Conservation (phyloP, 2,113 vertebrate genomes). For the Callionymus lyra region DNA sequence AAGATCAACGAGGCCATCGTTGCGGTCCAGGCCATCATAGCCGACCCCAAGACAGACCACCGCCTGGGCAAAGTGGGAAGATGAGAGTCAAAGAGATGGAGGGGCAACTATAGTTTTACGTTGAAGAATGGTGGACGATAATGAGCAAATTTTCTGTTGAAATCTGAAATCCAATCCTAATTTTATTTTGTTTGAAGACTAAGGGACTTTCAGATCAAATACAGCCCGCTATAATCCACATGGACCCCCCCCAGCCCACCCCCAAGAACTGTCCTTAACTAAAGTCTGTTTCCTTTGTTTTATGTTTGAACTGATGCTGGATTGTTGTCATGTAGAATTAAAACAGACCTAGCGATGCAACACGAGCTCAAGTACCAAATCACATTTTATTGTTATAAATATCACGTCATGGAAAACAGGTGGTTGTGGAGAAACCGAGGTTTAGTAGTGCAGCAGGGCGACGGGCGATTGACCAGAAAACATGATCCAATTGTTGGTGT, state of each 20-base stretch:
- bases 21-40: conserved; percentile 93
- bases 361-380: conserved; percentile 34
- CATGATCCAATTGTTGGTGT: neutral
- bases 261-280: too few relatives aligned
- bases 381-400: conserved; percentile 72
- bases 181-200: too few relatives aligned
- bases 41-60: conserved; percentile 96
- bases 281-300: too few relatives aligned
- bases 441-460: conserved; percentile 26
- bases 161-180: too few relatives aligned
- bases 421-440: conserved; percentile 27
- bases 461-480: neutral
- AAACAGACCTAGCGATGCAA: too few relatives aligned
- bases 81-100: conserved; percentile 59
- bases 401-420: conserved; percentile 57
- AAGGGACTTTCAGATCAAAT: too few relatives aligned
- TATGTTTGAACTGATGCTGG: too few relatives aligned
- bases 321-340: too few relatives aligned
- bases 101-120: neutral
- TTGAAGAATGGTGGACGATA: too few relatives aligned
- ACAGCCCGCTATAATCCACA: too few relatives aligned
- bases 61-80: conserved; percentile 95
- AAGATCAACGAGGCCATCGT: conserved; percentile 96
- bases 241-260: too few relatives aligned
- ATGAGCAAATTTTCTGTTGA: too few relatives aligned